A percentile compares a stretch with the other conserved stretches of the same genome.
Conservation (phyloP, 2,888 invertebrate species). For the Euzetes globulus region DNA sequence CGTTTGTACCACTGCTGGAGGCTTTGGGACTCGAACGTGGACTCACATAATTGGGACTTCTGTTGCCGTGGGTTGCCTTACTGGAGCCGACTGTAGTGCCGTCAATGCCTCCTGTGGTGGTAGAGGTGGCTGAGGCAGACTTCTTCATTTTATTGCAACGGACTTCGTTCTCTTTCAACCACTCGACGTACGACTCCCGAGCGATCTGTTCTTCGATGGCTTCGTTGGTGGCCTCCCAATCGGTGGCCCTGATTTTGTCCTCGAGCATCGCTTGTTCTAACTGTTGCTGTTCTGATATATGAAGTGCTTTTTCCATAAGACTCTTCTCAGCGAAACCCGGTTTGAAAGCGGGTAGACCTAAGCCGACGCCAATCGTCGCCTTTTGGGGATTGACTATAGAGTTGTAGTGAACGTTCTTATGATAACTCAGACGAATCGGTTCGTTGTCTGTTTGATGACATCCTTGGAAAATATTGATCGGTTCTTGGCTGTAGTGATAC, state of each 20-base stretch:
- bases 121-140: constrained; percentile 5
- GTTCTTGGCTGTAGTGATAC: constrained; percentile 69
- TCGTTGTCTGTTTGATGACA: constrained; percentile 62
- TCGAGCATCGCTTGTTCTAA: constrained; percentile 82
- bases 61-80: not conserved
- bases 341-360: constrained; percentile 71
- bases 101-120: not conserved
- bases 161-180: constrained; percentile 61
- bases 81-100: not conserved
- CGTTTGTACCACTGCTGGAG: constrained; percentile 29
- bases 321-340: constrained; percentile 64
- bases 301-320: constrained; percentile 63
- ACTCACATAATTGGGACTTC: constrained; percentile 21
- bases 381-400: constrained; percentile 77
- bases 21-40: constrained; percentile 33
- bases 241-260: constrained; percentile 77
- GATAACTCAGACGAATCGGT: constrained; percentile 75
- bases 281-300: constrained; percentile 67
- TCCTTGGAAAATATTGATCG: constrained; percentile 77
- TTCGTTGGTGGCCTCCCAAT: constrained; percentile 85
- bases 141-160: constrained; percentile 40
- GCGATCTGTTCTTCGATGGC: constrained; percentile 78
- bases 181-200: constrained; percentile 73
- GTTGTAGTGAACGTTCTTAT: constrained; percentile 78
- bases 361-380: constrained; percentile 66